These are phyloP conservation scores for Drosophila dunni DNA, from an alignment of 1,140 invertebrate genomes.

Conservation along the genomic window DNA sequence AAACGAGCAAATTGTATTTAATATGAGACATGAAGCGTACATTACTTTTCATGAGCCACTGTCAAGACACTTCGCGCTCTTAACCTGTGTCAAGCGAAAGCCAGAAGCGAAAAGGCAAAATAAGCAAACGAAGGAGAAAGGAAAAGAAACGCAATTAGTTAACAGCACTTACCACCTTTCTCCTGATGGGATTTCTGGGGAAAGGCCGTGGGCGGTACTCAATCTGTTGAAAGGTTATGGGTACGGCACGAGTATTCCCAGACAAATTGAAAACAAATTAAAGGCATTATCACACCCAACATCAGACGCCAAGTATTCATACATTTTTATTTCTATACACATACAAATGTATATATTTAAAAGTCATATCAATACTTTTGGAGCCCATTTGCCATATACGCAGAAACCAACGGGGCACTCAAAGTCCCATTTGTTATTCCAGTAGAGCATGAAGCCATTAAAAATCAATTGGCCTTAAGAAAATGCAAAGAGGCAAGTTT, in stretches of 20 bases:
- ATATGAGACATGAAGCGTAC: neutral
- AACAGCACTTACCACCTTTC: constrained; percentile 27
- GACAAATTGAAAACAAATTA: constrained; percentile 43
- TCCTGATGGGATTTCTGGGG: constrained; percentile 55
- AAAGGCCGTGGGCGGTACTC: constrained; percentile 8
- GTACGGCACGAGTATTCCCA: neutral
- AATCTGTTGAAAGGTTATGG: constrained; percentile 3
- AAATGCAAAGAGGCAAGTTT: constrained; percentile 57
- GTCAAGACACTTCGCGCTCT: constrained; percentile 5
- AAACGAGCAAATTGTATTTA: neutral
- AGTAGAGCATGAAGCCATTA: constrained; percentile 66
- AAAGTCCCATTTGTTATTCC: constrained; percentile 54
- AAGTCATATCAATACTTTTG: constrained; percentile 61
- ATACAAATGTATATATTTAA: constrained; percentile 7
- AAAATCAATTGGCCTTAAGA: constrained; percentile 67
- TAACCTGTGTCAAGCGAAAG: constrained; percentile 12
- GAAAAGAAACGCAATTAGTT: constrained; percentile 57
- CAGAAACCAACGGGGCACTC: constrained; percentile 23
- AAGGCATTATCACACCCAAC: constrained; percentile 1
- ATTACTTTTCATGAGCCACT: constrained; percentile 9
- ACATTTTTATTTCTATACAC: constrained; percentile 1
- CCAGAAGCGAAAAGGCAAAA: neutral
- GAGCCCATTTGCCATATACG: constrained; percentile 35
- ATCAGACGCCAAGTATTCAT: neutral
- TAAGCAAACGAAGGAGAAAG: no score